Evolutionary conservation across 2,113 vertebrate species (phyloP).

Genomic region (Rattus rattus): DNA sequence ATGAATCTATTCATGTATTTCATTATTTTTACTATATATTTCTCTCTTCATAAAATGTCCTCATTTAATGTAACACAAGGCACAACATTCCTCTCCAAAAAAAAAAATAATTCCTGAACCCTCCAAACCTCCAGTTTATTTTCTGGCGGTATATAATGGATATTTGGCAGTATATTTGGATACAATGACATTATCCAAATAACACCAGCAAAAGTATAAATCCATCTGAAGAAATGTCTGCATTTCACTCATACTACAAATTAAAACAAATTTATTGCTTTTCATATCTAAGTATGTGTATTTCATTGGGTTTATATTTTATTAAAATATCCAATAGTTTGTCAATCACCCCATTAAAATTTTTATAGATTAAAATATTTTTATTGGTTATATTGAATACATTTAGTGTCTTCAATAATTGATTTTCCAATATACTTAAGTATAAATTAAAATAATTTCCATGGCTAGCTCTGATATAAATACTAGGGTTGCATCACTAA

Average conservation of each 20-base stretch:
- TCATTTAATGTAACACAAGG: background rate
- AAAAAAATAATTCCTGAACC: background rate
- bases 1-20: background rate
- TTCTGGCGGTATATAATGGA: background rate
- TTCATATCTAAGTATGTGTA: background rate
- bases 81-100: background rate
- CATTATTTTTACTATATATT: background rate
- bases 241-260: background rate
- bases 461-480: background rate
- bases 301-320: background rate
- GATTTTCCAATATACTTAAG: background rate
- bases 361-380: background rate
- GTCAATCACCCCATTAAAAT: accelerated
- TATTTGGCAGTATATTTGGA: no score
- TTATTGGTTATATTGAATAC: background rate
- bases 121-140: background rate
- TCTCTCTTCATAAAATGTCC: background rate
- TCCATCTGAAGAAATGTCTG: background rate
- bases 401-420: background rate
- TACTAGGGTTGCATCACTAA: background rate
- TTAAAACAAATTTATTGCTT: background rate
- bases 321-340: background rate
- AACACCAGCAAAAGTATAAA: background rate
- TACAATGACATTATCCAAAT: background rate
- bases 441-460: constrained; percentile 31